Base-by-base conservation (phyloP, 1,140 invertebrate species). In the Rhizoglyphus robini region DNA sequence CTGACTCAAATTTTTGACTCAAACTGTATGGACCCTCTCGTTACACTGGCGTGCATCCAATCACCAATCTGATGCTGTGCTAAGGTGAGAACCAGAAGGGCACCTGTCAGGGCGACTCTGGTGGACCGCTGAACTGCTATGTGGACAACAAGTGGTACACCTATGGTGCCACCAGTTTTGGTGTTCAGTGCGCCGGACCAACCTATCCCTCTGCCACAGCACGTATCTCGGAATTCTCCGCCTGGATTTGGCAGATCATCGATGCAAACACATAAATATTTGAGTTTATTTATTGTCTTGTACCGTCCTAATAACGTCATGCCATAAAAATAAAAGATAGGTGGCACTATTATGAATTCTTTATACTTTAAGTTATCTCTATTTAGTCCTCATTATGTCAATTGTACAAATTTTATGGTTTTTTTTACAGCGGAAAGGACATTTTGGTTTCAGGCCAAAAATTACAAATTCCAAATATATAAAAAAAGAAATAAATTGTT, bases 21-120 rank as follows among this genome's bases (percentile, higher is more conserved):
- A 4, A 32, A 15, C 0, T 64, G 57, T 15, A 27, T 25, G 8
- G n/a, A n/a, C n/a, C n/a, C n/a, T 30, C 27, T 4, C 23, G 58
- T 34, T 60, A 51, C 38, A 15, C 23, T 27, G 4, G 1, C 20
- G 38, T 46, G 30, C n/a, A 29, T 34, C 8, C 63, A 23, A 31
- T 67, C 1, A 27, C 63, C 84, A 86, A 88, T 75, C 84, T 3
- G 5, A 54, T 41, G 32, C 27, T 63, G 4, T 63, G 61, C 32
- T 63, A 51, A 11, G 61, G 61, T 23, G 61, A 63, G 23, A 63
- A 63, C 23, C 23, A 36, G n/a, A 63, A 63, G 34, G 58, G 61
- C 3, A 63, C 57, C 34, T 64, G 60, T 31, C 57, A 66, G 54
- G 65, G 64, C 13, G 65, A 66, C 36, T 47, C 36, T 63, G 65